Evolutionary conservation across 2,888 invertebrate genomes (phyloP).

Genomic region (Strigamia transsilvanica): DNA sequence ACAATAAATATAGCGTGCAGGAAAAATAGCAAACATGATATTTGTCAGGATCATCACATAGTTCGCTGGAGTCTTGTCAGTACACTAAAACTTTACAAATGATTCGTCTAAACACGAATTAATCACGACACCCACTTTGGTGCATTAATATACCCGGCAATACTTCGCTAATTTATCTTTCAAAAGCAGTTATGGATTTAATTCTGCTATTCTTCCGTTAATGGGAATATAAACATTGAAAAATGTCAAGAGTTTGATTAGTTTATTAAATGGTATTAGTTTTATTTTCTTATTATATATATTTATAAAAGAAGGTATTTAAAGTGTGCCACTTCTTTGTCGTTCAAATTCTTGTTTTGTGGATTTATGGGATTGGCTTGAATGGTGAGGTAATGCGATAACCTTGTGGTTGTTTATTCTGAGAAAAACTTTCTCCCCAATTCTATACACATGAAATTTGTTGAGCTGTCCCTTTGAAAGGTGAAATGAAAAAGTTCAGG

Average conservation of each 20-base stretch:
- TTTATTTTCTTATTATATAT: neutral
- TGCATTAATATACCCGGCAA: neutral
- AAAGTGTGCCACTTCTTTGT: neutral
- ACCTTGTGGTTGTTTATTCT: conserved; percentile 22
- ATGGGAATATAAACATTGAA: neutral
- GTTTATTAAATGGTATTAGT: neutral
- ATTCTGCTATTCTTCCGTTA: neutral
- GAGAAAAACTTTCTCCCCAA: conserved; percentile 26
- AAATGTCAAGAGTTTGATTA: neutral
- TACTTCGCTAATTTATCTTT: neutral
- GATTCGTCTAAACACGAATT: conserved; percentile 26
- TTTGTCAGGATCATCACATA: conserved; percentile 46
- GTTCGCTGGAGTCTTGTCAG: conserved; percentile 37
- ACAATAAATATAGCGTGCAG: conserved; percentile 47
- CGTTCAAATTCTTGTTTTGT: neutral
- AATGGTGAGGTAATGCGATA: conserved; percentile 9
- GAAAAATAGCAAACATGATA: conserved; percentile 48
- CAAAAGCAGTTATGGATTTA: neutral
- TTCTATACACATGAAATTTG: conserved; percentile 17
- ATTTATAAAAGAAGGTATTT: neutral
- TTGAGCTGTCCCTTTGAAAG: neutral
- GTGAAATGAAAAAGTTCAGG: neutral
- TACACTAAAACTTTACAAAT: conserved; percentile 19
- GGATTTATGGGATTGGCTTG: conserved; percentile 20
- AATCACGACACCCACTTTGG: conserved; percentile 13